Evolutionary conservation across 35 echinoderm and acorn worm species (phyloP).

Genomic region (Diadema setosum): DNA sequence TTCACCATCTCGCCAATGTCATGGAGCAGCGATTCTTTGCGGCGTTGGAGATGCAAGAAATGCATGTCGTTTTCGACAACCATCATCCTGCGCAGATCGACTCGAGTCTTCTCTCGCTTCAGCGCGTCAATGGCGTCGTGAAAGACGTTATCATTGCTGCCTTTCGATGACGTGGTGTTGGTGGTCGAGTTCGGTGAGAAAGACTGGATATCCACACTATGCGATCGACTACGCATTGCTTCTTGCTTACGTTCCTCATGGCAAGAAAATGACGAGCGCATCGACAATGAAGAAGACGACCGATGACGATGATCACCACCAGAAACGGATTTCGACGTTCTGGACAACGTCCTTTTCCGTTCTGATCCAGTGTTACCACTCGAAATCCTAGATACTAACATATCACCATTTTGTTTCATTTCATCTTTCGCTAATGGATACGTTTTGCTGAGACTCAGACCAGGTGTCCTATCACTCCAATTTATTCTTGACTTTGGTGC

Average conservation of each 20-base stretch:
- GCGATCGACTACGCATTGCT: not conserved
- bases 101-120: not conserved
- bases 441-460: not conserved
- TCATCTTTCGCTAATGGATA: not conserved
- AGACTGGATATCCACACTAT: not conserved
- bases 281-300: not conserved
- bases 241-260: slow-evolving; percentile 1
- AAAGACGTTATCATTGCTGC: not conserved
- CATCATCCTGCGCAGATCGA: not conserved
- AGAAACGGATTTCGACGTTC: too few species aligned
- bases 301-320: too few species aligned
- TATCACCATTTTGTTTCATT: too few species aligned
- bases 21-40: not conserved
- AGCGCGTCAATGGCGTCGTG: not conserved
- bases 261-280: not conserved
- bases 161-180: not conserved
- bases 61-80: not conserved
- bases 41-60: not conserved
- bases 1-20: not conserved
- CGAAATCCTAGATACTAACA: too few species aligned
- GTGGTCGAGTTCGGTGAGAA: not conserved
- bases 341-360: too few species aligned
- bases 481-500: not conserved
- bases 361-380: too few species aligned
- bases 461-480: not conserved